Evolutionary conservation across 2,888 invertebrate genomes (phyloP).

Genomic region (Pammene fasciana): DNA sequence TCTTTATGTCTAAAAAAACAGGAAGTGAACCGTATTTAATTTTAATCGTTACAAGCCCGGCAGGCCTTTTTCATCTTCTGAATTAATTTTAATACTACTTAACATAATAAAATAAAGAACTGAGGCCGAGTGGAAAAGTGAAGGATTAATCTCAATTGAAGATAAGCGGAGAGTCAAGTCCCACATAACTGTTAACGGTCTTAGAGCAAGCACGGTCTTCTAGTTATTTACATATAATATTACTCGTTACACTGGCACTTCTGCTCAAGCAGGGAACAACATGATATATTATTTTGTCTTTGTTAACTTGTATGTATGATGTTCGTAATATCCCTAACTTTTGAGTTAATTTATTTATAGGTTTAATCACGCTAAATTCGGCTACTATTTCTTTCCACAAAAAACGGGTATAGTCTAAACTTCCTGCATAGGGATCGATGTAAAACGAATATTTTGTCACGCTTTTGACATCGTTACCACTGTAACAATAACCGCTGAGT

Average conservation of each 20-base stretch:
- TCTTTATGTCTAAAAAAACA: constrained; percentile 60
- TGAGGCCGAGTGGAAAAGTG: constrained; percentile 48
- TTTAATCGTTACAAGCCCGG: constrained; percentile 70
- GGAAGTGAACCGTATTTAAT: constrained; percentile 70
- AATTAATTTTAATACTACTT: constrained; percentile 74
- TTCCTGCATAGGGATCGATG: constrained; percentile 19
- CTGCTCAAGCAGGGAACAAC: constrained; percentile 11
- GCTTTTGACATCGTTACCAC: constrained; percentile 49
- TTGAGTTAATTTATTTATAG: too few relatives aligned
- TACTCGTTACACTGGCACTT: not conserved
- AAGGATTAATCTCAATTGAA: constrained; percentile 43
- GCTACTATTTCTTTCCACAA: constrained; percentile 5
- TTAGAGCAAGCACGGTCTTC: constrained; percentile 5
- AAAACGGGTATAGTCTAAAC: not conserved
- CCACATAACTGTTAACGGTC: constrained; percentile 20
- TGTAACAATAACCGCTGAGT: constrained; percentile 57
- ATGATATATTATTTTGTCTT: not conserved
- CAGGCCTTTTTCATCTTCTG: constrained; percentile 63
- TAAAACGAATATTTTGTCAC: constrained; percentile 24
- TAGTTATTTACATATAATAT: constrained; percentile 10
- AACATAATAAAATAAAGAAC: constrained; percentile 70
- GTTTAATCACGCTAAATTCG: not conserved
- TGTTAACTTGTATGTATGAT: constrained; percentile 2
- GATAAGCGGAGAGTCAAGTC: constrained; percentile 30
- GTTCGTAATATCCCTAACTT: too few relatives aligned